Percentiles rank a stretch among this genome's conserved stretches.
phyloP scores from a whole-genome alignment of 2,888 invertebrate genomes.

The Amiota communis region DNA sequence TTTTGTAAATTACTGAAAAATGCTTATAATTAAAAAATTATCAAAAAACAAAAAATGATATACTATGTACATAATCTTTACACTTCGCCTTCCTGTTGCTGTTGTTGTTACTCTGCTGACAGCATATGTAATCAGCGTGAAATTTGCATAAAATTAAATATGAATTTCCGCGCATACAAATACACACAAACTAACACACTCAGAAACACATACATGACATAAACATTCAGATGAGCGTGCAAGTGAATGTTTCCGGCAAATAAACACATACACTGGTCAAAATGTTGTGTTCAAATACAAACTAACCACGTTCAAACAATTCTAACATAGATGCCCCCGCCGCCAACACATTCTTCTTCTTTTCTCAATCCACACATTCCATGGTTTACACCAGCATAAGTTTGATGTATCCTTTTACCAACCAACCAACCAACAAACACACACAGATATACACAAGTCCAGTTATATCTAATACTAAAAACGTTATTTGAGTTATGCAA shows the following conservation, averaged over 20 bases:
- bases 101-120: slow-evolving; percentile 44
- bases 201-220: neutral
- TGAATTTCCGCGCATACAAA: slow-evolving; percentile 46
- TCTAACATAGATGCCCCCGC: neutral
- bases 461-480: neutral
- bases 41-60: too few relatives aligned
- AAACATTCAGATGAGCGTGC: neutral
- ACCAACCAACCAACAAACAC: neutral
- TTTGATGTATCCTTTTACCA: slow-evolving; percentile 1
- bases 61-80: neutral
- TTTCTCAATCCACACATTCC: neutral
- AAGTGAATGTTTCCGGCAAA: slow-evolving; percentile 5
- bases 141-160: slow-evolving; percentile 57
- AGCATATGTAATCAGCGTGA: slow-evolving; percentile 53
- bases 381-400: neutral
- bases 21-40: too few relatives aligned
- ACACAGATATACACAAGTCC: neutral
- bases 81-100: neutral
- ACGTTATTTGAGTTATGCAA: slow-evolving; percentile 13
- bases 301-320: neutral
- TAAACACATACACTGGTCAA: slow-evolving; percentile 14
- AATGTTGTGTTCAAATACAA: slow-evolving; percentile 7
- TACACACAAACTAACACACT: slow-evolving; percentile 30
- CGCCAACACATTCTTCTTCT: neutral
- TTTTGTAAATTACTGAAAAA: too few relatives aligned